A percentile compares a stretch with the other conserved stretches of the same genome.
These are phyloP conservation scores for Eulacestoma nigropectus DNA, from an alignment of 2,113 vertebrate species.

Conservation along the genomic window DNA sequence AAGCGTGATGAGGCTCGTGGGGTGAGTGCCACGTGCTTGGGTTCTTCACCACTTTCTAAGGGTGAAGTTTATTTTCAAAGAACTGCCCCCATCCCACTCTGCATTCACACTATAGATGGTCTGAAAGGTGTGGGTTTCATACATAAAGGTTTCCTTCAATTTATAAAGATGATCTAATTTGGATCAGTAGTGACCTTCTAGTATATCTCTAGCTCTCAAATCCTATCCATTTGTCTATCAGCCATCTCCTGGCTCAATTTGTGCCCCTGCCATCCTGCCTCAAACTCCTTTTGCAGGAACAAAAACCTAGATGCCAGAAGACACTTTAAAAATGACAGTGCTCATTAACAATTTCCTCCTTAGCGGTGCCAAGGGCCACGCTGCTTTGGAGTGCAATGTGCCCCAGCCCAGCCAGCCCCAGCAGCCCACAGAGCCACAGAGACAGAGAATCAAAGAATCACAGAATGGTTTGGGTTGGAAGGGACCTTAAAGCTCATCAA, in stretches of 20 bases:
- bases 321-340: neutral
- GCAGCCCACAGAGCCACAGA: neutral
- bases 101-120: neutral
- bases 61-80: neutral
- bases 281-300: neutral
- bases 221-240: neutral
- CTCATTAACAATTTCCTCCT: neutral
- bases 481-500: neutral
- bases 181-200: neutral
- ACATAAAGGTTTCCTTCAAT: neutral
- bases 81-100: too few relatives aligned
- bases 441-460: neutral
- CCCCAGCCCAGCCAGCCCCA: neutral
- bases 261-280: neutral
- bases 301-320: neutral
- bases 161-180: neutral
- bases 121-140: neutral
- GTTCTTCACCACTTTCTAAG: neutral
- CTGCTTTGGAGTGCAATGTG: neutral
- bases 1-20: neutral
- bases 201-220: neutral
- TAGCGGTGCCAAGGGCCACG: fast-evolving
- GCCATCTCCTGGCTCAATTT: neutral
- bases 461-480: neutral
- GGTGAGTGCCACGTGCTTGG: neutral